These are phyloP conservation scores for Lordiphosa fenestrarum DNA, from an alignment of 2,888 invertebrate species.

Conservation along the genomic window DNA sequence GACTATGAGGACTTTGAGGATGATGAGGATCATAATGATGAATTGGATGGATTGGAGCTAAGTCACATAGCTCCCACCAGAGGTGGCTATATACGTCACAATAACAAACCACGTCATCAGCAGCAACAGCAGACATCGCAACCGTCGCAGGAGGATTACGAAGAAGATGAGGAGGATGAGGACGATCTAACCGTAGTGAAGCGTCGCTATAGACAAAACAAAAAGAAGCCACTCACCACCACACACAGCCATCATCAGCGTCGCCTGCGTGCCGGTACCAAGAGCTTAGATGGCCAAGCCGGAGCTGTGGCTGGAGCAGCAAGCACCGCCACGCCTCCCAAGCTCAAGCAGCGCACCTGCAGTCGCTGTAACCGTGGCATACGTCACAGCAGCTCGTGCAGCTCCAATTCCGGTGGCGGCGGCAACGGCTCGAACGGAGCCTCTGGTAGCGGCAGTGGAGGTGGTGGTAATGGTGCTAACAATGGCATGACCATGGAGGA, in stretches of 20 bases:
- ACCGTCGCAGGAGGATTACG: slow-evolving; percentile 58
- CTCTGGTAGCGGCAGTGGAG: slow-evolving; percentile 44
- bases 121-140: slow-evolving; percentile 4
- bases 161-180: slow-evolving; percentile 66
- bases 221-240: slow-evolving; percentile 58
- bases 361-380: slow-evolving; percentile 79
- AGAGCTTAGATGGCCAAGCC: slow-evolving; percentile 63
- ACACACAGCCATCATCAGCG: slow-evolving; percentile 71
- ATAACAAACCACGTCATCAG: slow-evolving; percentile 18
- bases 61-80: slow-evolving; percentile 53
- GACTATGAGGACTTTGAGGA: slow-evolving; percentile 66
- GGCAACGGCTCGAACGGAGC: slow-evolving; percentile 44
- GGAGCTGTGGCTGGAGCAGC: slow-evolving; percentile 6
- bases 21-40: slow-evolving; percentile 67
- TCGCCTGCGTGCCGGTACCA: slow-evolving; percentile 70
- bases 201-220: slow-evolving; percentile 77
- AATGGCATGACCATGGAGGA: slow-evolving; percentile 88
- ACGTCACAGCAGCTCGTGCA: slow-evolving; percentile 82
- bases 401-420: slow-evolving; percentile 82
- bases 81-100: slow-evolving; percentile 8
- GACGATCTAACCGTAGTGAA: slow-evolving; percentile 71
- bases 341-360: slow-evolving; percentile 66
- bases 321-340: slow-evolving; percentile 26
- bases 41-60: slow-evolving; percentile 58
- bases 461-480: slow-evolving; percentile 75